Evolutionary conservation across 2,797 vertebrate genomes (phyloP), one percentile per base, ranked within the genome.

Genomic region (Galagoides demidoff): DNA sequence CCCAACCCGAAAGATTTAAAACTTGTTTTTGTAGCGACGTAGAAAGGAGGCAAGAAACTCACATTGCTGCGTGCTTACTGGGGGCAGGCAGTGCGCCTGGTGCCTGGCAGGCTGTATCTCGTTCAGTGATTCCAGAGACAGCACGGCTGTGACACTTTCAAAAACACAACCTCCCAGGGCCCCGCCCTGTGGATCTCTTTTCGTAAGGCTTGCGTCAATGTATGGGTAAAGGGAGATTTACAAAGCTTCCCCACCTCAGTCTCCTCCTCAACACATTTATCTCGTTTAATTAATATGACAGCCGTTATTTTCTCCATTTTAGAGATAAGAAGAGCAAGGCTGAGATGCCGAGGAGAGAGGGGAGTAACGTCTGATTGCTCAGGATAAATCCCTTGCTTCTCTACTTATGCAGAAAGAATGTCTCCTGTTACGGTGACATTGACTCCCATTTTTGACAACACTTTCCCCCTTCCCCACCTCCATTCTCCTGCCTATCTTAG

Each of bases 41-140:
- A 61, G 83, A 73, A 92, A 93, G 52, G 39, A 91, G 71, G 4
- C 8, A 25, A 76, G 82, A 39, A 85, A 55, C 11, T 16, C 39
- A 27, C 12, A 43, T 71, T 61, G 45, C 57, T 22, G 27, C 82
- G 9, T 11, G 1, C 22, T 45, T 76, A 4, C 12, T 11, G 66
- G 88, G 31, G 1, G 20, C 49, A 7, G n/a, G 17, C 57, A 29
- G 12, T 6, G 0, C 2, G 8, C 1, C 31, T 10, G 2, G 57
- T 3, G 3, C 25, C 71, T 70, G 39, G 14, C 8, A 49, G 61
- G 78, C 82, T 27, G 5, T 16, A 1, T 31, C n/a, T 20, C 9
- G 2, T 52, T 66, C 66, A 78, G 49, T 14, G 78, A 70, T 23
- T 68, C 27, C 8, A 0, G 45, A 66, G 55, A 45, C n/a, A 3